phyloP scores from a whole-genome alignment of 2,797 vertebrate genomes.

The Melanotaenia pygmaea region DNA sequence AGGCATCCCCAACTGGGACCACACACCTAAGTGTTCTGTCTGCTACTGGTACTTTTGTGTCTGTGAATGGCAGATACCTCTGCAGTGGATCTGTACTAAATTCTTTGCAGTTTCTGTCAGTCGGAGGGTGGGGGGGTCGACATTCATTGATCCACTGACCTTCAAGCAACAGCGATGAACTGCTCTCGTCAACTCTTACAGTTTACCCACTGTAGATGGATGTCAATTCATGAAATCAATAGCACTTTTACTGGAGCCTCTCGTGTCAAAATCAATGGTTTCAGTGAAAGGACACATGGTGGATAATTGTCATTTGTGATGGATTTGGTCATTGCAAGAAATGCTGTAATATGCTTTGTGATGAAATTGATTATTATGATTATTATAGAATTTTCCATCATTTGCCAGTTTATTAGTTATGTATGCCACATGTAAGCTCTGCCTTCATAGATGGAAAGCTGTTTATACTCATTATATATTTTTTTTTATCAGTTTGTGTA shows the following conservation, averaged over 20 bases:
- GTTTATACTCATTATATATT: too few species aligned
- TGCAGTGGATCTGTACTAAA: constrained; percentile 25
- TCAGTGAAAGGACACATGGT: constrained; percentile 41
- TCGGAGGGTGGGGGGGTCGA: background rate
- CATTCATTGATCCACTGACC: constrained; percentile 54
- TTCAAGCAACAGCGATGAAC: constrained; percentile 46
- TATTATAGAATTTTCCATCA: background rate
- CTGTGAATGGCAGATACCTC: constrained; percentile 23
- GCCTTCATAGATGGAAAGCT: too few species aligned
- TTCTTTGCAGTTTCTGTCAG: constrained; percentile 36
- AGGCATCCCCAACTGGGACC: constrained; percentile 58
- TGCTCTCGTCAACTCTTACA: constrained; percentile 2
- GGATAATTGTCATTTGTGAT: constrained; percentile 35
- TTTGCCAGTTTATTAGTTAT: background rate
- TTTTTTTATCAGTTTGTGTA: too few species aligned
- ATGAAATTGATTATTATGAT: background rate
- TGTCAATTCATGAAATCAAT: constrained; percentile 34
- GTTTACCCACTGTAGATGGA: constrained; percentile 3
- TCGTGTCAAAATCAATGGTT: constrained; percentile 42
- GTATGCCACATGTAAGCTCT: background rate
- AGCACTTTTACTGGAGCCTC: constrained; percentile 30
- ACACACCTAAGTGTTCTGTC: constrained; percentile 33
- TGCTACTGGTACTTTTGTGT: constrained; percentile 17
- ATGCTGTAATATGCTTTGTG: background rate
- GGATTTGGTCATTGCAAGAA: too few species aligned